Conservation (phyloP, 2,113 vertebrate genomes). For the Triplophysa siluroides region DNA sequence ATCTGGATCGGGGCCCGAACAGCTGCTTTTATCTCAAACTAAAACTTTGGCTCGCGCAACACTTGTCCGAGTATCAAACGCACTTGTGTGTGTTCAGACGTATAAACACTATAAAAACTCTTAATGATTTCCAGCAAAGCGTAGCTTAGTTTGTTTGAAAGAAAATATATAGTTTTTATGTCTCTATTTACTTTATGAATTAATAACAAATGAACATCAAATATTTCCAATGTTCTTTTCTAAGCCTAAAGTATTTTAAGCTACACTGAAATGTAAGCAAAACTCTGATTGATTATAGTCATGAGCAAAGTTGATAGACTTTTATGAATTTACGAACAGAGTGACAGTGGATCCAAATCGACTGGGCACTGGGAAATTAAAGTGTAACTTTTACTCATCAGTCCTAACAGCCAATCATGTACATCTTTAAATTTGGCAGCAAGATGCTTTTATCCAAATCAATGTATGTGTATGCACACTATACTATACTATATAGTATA, state of each 20-base stretch:
- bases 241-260: background rate
- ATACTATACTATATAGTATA: no score
- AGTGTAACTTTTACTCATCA: no score
- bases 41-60: conserved; percentile 12
- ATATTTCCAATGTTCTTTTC: conserved; percentile 6
- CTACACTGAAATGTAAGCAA: background rate
- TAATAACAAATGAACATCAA: background rate
- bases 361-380: background rate
- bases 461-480: no score
- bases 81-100: conserved; percentile 12
- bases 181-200: conserved; percentile 12
- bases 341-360: background rate
- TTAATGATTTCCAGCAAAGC: conserved; percentile 18
- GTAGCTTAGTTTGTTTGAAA: conserved; percentile 1
- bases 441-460: no score
- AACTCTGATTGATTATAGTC: background rate
- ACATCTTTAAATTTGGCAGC: no score
- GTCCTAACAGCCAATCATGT: background rate
- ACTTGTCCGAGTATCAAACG: conserved; percentile 21
- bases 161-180: background rate
- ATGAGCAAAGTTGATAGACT: background rate
- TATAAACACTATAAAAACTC: conserved; percentile 16
- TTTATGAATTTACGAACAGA: background rate
- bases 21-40: background rate
- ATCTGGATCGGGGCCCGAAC: background rate